Conservation (phyloP, 37 sponge, comb jelly and placozoan species). For the Chondrosia reniformis region DNA sequence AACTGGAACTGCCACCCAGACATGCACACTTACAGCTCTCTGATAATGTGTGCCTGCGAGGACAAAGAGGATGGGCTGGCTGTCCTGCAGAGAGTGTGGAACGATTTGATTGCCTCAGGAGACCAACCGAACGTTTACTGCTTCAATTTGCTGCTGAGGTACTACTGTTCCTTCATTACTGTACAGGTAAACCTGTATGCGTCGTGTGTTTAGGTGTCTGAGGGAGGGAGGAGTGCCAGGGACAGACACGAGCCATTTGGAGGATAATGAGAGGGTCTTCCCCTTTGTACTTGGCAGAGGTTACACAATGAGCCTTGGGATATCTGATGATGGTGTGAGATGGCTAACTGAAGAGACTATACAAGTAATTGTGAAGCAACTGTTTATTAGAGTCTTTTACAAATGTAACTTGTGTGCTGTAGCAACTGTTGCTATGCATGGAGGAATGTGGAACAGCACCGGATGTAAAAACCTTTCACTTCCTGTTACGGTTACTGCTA, state of each 20-base stretch:
- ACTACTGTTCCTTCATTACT: too few species aligned
- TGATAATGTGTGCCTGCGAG: constrained; percentile 34
- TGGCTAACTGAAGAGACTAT: too few species aligned
- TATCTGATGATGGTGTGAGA: too few species aligned
- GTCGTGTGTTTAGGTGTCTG: too few species aligned
- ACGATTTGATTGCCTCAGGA: constrained; percentile 26
- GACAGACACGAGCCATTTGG: background rate
- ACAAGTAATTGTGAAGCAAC: too few species aligned
- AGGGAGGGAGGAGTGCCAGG: constrained; percentile 42
- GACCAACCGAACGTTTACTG: constrained; percentile 30
- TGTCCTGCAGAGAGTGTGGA: constrained; percentile 33
- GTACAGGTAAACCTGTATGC: too few species aligned
- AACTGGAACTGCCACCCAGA: constrained; percentile 26
- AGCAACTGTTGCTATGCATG: background rate
- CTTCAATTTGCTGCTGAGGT: constrained; percentile 44
- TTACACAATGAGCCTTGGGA: too few species aligned
- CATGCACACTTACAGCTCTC: constrained; percentile 37
- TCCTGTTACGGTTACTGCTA: constrained; percentile 10
- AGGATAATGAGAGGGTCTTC: background rate
- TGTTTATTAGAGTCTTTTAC: too few species aligned
- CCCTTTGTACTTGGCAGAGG: too few species aligned
- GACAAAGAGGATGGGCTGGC: constrained; percentile 33
- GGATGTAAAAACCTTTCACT: constrained; percentile 38
- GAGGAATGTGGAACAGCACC: background rate
- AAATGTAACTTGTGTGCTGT: too few species aligned